Conservation (phyloP, 2,888 invertebrate species). For the Schizotus pectinicornis region DNA sequence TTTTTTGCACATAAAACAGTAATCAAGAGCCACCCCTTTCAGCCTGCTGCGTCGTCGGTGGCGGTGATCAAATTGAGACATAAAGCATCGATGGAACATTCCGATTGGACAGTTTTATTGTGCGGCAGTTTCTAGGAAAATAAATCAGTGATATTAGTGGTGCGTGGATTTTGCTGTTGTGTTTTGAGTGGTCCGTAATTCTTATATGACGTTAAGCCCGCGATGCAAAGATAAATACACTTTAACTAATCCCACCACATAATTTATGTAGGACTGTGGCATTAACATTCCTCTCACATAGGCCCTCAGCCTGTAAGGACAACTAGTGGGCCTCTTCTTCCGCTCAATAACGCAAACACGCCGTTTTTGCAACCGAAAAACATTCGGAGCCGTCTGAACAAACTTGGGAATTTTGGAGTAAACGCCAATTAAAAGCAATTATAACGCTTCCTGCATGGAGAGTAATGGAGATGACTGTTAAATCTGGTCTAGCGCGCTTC, state of each 20-base stretch:
- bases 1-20: slow-evolving; percentile 9
- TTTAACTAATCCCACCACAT: slow-evolving; percentile 32
- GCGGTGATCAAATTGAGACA: slow-evolving; percentile 20
- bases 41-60: background rate
- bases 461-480: too few species aligned
- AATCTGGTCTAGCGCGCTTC: too few species aligned
- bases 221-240: slow-evolving; percentile 35
- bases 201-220: slow-evolving; percentile 35
- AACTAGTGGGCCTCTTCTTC: slow-evolving; percentile 17
- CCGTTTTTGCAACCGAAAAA: background rate
- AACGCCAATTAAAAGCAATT: too few species aligned
- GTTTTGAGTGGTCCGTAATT: slow-evolving; percentile 33
- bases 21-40: slow-evolving; percentile 7
- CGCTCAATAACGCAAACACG: slow-evolving; percentile 20
- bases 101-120: slow-evolving; percentile 34
- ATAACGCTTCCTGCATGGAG: too few species aligned
- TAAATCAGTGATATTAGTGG: slow-evolving; percentile 33
- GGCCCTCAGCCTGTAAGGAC: slow-evolving; percentile 12
- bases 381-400: too few species aligned
- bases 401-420: too few species aligned
- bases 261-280: slow-evolving; percentile 31
- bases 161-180: slow-evolving; percentile 33
- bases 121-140: slow-evolving; percentile 29
- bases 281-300: slow-evolving; percentile 26
- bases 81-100: slow-evolving; percentile 21